Evolutionary conservation across 2,797 vertebrate species (phyloP).

Genomic region (Enteromius mattozi): DNA sequence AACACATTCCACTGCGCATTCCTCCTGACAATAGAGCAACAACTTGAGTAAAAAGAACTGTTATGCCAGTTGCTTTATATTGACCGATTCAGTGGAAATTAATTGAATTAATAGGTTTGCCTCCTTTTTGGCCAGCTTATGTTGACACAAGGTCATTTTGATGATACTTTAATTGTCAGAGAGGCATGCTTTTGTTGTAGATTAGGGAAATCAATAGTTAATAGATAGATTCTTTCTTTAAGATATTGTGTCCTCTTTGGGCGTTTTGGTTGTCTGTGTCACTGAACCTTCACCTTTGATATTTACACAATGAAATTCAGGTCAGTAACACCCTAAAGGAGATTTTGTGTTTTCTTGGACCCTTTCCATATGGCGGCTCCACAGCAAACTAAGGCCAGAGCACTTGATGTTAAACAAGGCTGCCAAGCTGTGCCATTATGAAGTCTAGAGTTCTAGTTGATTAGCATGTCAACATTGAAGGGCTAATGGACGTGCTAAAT

Average conservation of each 20-base stretch:
- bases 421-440: conserved; percentile 48
- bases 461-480: conserved; percentile 46
- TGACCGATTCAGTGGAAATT: not conserved
- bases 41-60: conserved; percentile 58
- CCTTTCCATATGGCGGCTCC: conserved; percentile 30
- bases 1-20: conserved; percentile 65
- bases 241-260: conserved; percentile 18
- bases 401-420: conserved; percentile 46
- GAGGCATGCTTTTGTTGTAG: conserved; percentile 20
- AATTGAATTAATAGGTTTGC: not conserved
- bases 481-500: conserved; percentile 37
- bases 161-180: not conserved
- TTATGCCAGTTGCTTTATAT: conserved; percentile 10
- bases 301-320: conserved; percentile 45
- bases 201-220: not conserved
- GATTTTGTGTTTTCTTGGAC: conserved; percentile 49
- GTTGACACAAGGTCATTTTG: conserved; percentile 24
- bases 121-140: not conserved
- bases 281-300: conserved; percentile 18
- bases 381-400: conserved; percentile 26
- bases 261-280: not conserved
- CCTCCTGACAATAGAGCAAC: conserved; percentile 32
- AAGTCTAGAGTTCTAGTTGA: conserved; percentile 45
- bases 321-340: conserved; percentile 38
- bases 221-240: not conserved